Evolutionary conservation across 2,888 invertebrate species (phyloP), one percentile per base, ranked within the genome.

Genomic region (Gerosis bhagava): DNA sequence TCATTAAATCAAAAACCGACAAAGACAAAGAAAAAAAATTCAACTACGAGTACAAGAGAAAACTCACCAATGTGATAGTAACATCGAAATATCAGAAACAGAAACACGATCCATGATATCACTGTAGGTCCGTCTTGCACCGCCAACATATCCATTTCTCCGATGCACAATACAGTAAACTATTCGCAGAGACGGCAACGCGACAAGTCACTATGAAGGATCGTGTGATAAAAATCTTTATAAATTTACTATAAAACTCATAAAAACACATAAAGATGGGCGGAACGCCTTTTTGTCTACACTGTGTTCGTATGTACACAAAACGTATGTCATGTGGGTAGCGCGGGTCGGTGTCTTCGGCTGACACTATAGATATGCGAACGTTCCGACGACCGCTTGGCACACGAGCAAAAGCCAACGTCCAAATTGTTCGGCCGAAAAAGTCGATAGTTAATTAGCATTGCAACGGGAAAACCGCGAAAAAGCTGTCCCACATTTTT

Each of bases 101-200:
- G 56, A 53, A 87, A 87, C 50, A 87, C 72, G 63, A 86, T 77
- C 88, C 86, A 86, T 12, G 89, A 83, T 48, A 88, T 59, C 56
- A 87, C 69, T 49, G 86, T 75, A 1, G 87, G 87, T 21, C 77
- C 77, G 36, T 88, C 88, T 67, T 82, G 81, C 61, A 78, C 81
- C 10, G 81, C 46, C 48, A 81, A 51, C 41, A 63, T 61, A 54
- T 81, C 81, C 83, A 84, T 83, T 50, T 44, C 50, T 13, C 8
- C 35, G 8, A 21, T 22, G 7, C 11, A 17, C 21, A 19, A 25
- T 39, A 5, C 24, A 28, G 28, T 34, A n/a, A n/a, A n/a, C n/a
- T 34, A 29, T 10, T 16, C 36, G 16, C 15, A 34, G 16, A 29
- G 8, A 29, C n/a, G 15, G 48, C 11, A 42, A 28, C 29, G 34